A percentile compares a stretch with the other conserved stretches of the same genome.
Evolutionary conservation across 1,140 invertebrate genomes (phyloP).

Genomic region (Caenorhabditis briggsae): DNA sequence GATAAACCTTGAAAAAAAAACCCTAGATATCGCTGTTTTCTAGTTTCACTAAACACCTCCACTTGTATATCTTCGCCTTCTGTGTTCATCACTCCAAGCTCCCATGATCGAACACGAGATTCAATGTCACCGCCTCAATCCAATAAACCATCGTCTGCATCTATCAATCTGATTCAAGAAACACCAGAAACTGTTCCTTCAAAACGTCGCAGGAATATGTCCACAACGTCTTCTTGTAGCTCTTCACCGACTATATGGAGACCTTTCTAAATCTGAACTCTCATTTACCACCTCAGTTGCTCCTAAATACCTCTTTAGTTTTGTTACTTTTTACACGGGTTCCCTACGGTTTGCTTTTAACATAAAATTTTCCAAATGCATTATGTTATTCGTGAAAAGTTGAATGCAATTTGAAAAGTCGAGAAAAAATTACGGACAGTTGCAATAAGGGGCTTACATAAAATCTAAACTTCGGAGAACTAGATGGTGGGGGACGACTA

Average conservation of each 20-base stretch:
- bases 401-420: not conserved
- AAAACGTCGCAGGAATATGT: slow-evolving; percentile 3
- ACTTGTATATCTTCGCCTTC: slow-evolving; percentile 23
- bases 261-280: slow-evolving; percentile 30
- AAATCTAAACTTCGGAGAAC: not conserved
- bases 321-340: not conserved
- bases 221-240: slow-evolving; percentile 46
- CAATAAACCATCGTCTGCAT: not conserved
- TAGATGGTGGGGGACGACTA: not conserved
- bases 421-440: too few species aligned
- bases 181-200: slow-evolving; percentile 37
- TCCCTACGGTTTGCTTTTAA: not conserved
- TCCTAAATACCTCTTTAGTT: slow-evolving; percentile 41
- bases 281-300: slow-evolving; percentile 13
- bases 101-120: not conserved
- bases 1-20: too few species aligned
- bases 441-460: not conserved
- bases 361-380: too few species aligned
- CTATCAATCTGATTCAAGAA: slow-evolving; percentile 32
- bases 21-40: not conserved
- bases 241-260: slow-evolving; percentile 59
- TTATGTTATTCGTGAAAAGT: not conserved
- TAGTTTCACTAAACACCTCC: slow-evolving; percentile 15
- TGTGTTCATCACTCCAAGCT: slow-evolving; percentile 7
- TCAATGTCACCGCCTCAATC: not conserved